phyloP scores from a whole-genome alignment of 2,797 vertebrate species.

The Galaxias olidus region DNA sequence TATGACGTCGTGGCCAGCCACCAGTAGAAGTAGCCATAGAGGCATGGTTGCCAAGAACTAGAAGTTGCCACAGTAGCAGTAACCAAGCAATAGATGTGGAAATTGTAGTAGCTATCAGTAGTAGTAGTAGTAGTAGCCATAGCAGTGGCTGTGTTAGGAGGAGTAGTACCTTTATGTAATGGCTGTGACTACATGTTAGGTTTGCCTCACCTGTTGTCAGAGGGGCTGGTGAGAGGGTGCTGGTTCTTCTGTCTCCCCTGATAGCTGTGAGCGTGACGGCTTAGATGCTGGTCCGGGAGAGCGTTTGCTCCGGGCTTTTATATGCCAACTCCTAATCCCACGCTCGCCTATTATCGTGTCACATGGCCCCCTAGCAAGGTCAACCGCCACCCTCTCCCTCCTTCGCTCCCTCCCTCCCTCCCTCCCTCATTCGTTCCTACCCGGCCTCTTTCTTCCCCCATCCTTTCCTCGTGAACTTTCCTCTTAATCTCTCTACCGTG shows the following conservation, averaged over 20 bases:
- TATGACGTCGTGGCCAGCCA: too few species aligned
- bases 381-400: constrained; percentile 26
- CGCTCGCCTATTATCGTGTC: constrained; percentile 54
- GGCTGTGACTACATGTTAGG: neutral
- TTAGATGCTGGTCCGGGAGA: neutral
- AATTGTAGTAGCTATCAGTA: neutral
- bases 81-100: too few species aligned
- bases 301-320: constrained; percentile 45
- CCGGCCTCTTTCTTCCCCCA: constrained; percentile 69
- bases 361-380: constrained; percentile 50
- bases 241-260: constrained; percentile 1
- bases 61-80: too few species aligned
- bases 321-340: constrained; percentile 60
- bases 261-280: constrained; percentile 6
- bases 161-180: neutral
- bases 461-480: neutral
- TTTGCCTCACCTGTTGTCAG: neutral
- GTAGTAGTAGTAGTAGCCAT: neutral
- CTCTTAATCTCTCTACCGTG: constrained; percentile 3
- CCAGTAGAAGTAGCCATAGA: too few species aligned
- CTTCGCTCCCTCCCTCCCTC: neutral
- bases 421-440: constrained; percentile 49
- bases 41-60: too few species aligned
- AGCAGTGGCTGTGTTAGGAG: neutral
- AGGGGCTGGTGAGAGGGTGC: too few species aligned